Conservation (phyloP, 2,113 vertebrate genomes). For the Danio rerio region DNA sequence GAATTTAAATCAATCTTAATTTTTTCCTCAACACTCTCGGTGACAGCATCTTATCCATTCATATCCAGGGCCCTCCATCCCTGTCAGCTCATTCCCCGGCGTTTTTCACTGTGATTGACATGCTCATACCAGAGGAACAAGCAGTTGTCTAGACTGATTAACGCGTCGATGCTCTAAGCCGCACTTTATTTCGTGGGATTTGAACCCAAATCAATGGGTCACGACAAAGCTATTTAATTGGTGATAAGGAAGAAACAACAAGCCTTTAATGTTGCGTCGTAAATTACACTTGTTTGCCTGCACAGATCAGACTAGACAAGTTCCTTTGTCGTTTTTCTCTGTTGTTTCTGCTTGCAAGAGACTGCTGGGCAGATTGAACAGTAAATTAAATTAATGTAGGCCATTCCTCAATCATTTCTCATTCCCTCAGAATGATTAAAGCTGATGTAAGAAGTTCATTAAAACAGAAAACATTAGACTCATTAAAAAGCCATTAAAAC, state of each 20-base stretch:
- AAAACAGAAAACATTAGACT: conserved; percentile 94
- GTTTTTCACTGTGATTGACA: conserved; percentile 30
- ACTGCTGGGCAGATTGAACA: conserved; percentile 82
- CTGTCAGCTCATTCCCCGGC: conserved; percentile 8
- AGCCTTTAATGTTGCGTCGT: conserved; percentile 67
- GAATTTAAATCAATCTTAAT: conserved; percentile 21
- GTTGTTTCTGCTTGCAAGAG: conserved; percentile 68
- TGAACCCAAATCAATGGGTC: conserved; percentile 69
- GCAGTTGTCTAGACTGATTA: conserved; percentile 19
- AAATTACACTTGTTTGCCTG: conserved; percentile 69
- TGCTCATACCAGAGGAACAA: conserved; percentile 32
- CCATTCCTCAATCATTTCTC: conserved; percentile 90
- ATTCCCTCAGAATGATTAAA: conserved; percentile 91
- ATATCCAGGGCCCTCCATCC: neutral
- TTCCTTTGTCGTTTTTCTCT: conserved; percentile 52
- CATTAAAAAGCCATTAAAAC: conserved; percentile 97
- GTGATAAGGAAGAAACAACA: conserved; percentile 78
- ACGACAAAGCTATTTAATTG: conserved; percentile 77
- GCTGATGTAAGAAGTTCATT: conserved; percentile 92
- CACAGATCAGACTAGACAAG: conserved; percentile 42
- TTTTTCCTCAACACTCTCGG: neutral
- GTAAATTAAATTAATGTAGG: conserved; percentile 90
- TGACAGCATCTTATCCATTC: conserved; percentile 26
- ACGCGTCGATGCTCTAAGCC: neutral
- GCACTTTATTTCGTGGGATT: conserved; percentile 64